Conservation (phyloP, 2,888 invertebrate genomes). For the Tetramorium bicarinatum region DNA sequence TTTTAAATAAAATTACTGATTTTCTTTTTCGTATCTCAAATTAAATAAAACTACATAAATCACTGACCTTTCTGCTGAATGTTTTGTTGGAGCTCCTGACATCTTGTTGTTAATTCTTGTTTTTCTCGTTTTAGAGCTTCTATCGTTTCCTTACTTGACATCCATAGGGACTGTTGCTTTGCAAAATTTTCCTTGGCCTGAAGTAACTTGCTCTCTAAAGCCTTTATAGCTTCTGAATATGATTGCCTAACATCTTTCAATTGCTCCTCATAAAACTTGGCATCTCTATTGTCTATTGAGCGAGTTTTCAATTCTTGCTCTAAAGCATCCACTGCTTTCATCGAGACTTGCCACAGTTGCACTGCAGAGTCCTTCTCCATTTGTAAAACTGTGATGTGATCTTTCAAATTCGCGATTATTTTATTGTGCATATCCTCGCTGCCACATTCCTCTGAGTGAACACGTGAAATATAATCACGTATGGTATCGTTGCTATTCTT, state of each 20-base stretch:
- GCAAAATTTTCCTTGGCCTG: constrained; percentile 87
- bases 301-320: constrained; percentile 90
- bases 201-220: constrained; percentile 88
- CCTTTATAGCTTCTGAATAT: constrained; percentile 87
- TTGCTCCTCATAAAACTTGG: constrained; percentile 80
- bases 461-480: constrained; percentile 72
- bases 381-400: constrained; percentile 79
- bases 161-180: constrained; percentile 80
- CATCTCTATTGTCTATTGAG: constrained; percentile 70
- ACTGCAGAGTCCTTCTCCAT: constrained; percentile 90
- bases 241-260: constrained; percentile 84
- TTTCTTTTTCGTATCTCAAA: constrained; percentile 3
- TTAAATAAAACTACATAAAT: constrained; percentile 21
- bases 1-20: constrained; percentile 66
- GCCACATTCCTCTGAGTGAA: constrained; percentile 72
- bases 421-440: constrained; percentile 66
- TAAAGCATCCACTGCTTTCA: constrained; percentile 89
- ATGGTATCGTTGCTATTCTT: constrained; percentile 73
- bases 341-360: constrained; percentile 90
- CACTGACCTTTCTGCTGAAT: constrained; percentile 75
- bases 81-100: constrained; percentile 69
- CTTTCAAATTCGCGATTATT: constrained; percentile 79
- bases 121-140: constrained; percentile 85
- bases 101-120: constrained; percentile 86
- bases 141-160: constrained; percentile 87